Base-by-base conservation (phyloP, 2,888 invertebrate genomes). In the Notodonta ziczac region DNA sequence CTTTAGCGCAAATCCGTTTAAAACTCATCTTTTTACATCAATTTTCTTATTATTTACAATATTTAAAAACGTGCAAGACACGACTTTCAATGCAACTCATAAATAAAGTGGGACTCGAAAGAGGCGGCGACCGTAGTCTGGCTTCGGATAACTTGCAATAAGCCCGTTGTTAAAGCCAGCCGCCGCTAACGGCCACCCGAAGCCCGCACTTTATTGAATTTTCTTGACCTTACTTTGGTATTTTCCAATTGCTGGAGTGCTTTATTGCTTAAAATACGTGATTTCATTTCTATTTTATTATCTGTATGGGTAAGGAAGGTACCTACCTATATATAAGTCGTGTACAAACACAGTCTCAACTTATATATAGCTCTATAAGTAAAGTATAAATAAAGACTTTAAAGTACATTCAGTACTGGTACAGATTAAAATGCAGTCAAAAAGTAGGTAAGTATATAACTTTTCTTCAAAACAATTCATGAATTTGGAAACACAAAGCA, bases 401-500 rank as follows among this genome's bases (percentile, higher is more conserved):
- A 24, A 24, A 24, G 24, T 24, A 24, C 1, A 24, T 24, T 2
- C 1, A 24, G 2, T 24, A 24, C 24, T 24, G 24, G 24, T 24
- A 42, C 9, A 10, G 10, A 42, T 42, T 42, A 4, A 42, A 42
- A 42, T 10, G 5, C 13, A n/a, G 5, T 46, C 4, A n/a, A 46
- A 13, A 46, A 13, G 46, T 9, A 46, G 4, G 46, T 9, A 9
- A 42, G 9, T 10, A 4, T 5, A 10, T n/a, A 2, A n/a, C 46
- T 5, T 50, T 50, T 50, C 50, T 8, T 42, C 69, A 69, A 74
- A 74, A 77, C 74, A 78, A 78, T 73, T 78, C 70, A 78, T 70
- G 77, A 76, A 70, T 78, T 71, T 64, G 66, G 67, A 65, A 76
- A 71, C 62, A 73, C 74, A 74, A 73, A 63, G 63, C 73, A 73